A percentile compares a stretch with the other conserved stretches of the same genome.
Conservation (phyloP, 1,140 invertebrate species). For the Calosoma granatense region DNA sequence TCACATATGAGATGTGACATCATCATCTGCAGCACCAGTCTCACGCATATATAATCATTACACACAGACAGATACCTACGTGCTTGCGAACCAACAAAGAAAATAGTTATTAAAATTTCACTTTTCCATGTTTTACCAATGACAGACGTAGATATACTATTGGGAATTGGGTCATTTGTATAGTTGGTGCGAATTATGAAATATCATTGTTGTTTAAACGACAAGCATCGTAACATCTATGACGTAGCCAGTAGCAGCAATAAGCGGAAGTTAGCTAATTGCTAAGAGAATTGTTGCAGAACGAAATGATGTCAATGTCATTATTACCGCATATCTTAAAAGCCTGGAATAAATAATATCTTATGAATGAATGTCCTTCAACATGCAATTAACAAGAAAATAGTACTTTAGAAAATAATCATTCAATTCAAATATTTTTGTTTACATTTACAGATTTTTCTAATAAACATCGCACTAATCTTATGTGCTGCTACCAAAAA, state of each 20-base stretch:
- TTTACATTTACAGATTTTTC: neutral
- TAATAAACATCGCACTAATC: neutral
- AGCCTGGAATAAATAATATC: neutral
- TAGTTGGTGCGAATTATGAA: neutral
- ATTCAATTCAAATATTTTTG: neutral
- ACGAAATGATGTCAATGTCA: neutral
- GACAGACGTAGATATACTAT: neutral
- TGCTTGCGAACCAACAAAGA: no score
- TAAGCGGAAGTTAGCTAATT: neutral
- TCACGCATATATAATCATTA: no score
- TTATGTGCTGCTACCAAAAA: neutral
- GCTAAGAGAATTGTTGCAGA: neutral
- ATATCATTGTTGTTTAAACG: neutral
- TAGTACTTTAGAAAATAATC: neutral
- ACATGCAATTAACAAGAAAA: no score
- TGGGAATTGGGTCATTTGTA: neutral
- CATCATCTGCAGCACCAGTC: neutral
- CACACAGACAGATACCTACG: no score
- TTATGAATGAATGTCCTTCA: neutral
- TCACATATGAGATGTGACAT: neutral
- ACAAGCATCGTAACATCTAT: neutral
- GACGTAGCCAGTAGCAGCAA: neutral
- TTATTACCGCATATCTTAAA: no score
- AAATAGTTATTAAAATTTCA: neutral
- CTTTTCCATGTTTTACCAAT: neutral